Evolutionary conservation across 1,140 invertebrate genomes (phyloP), one percentile per base, ranked within the genome.

Genomic region (Panulirus ornatus): DNA sequence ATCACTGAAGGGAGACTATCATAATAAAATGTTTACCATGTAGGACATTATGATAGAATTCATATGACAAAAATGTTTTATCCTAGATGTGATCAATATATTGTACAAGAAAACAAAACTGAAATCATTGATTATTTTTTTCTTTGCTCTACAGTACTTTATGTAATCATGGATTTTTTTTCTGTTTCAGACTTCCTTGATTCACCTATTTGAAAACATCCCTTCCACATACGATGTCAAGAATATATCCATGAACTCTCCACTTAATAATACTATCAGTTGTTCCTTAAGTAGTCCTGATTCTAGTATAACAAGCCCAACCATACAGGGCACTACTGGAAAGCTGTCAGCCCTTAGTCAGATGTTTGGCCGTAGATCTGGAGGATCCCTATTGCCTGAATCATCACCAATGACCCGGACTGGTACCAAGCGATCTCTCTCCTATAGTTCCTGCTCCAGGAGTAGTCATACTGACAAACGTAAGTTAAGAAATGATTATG

Each of bases 161-260:
- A n/a, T n/a, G n/a, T n/a, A n/a, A n/a, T n/a, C n/a, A n/a, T n/a
- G n/a, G n/a, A n/a, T n/a, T n/a, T n/a, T 51, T 30, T 85, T 90
- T 86, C 40, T 38, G 22, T 92, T 85, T 51, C 92, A 94, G 94
- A 95, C 94, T 87, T 96, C 96, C 82, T 93, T 97, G 86, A 92
- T 95, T 30, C 95, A 95, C 92, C 94, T 96, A 66, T 98, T 96
- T 95, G 96, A 96, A 93, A 95, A 94, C 92, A 94, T 96, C 79
- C 96, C 96, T 73, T 95, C 95, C 83, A 96, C 94, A 54, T 95
- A 96, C 96, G 95, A 96, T 97, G 92, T 94, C 97, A 22, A 97
- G 97, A 97, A 97, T 92, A 96, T 97, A 70, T 97, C 88, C 58
- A 36, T 58, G n/a, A 89, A 85, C 9, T 85, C 66, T 70, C 81